A percentile compares a stretch with the other conserved stretches of the same genome.
These are phyloP conservation scores for Varanus salvator DNA, from an alignment of 2,113 vertebrate species.

Conservation along the genomic window DNA sequence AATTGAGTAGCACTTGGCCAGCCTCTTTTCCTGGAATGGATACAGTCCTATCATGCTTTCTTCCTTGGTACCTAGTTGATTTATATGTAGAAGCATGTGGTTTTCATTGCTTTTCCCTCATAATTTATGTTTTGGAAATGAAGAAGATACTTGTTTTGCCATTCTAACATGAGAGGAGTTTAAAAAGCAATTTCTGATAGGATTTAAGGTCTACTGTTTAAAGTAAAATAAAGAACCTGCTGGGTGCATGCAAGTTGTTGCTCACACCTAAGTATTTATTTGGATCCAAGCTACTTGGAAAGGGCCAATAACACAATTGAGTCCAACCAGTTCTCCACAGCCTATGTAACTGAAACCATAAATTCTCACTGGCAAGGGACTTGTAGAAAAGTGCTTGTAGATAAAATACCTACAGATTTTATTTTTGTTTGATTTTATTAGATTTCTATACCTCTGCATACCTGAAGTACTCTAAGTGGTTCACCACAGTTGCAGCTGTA, in stretches of 20 bases:
- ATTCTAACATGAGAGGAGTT: not conserved
- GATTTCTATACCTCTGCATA: no score
- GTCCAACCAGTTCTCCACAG: not conserved
- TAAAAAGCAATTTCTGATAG: not conserved
- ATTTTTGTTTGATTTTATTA: no score
- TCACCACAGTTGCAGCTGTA: no score
- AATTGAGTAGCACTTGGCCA: constrained; percentile 10
- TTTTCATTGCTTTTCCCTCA: not conserved
- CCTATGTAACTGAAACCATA: not conserved
- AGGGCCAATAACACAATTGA: not conserved
- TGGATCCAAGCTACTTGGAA: not conserved
- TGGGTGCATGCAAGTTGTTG: not conserved
- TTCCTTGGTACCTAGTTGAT: not conserved
- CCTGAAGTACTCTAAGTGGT: no score
- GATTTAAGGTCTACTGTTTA: not conserved
- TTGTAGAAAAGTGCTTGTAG: not conserved
- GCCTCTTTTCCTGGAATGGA: not conserved
- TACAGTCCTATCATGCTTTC: not conserved
- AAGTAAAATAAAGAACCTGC: not conserved
- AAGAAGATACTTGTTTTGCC: not conserved
- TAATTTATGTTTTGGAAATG: not conserved
- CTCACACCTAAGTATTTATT: not conserved
- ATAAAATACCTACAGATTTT: not conserved
- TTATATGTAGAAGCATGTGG: not conserved
- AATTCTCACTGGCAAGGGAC: not conserved